A percentile compares a stretch with the other conserved stretches of the same genome.
These are phyloP conservation scores for Argyresthia goedartella DNA, from an alignment of 2,888 invertebrate genomes.

Conservation along the genomic window DNA sequence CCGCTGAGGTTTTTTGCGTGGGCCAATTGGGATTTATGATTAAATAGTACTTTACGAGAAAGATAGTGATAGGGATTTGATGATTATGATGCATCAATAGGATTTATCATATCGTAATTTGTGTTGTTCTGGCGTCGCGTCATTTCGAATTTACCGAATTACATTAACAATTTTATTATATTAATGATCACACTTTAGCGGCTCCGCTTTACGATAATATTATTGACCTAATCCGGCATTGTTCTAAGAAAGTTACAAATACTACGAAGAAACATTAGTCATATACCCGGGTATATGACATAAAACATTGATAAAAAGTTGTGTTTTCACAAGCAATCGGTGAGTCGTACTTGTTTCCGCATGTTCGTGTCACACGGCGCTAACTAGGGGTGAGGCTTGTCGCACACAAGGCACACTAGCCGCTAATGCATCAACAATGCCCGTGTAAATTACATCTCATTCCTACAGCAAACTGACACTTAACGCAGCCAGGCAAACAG, in stretches of 20 bases:
- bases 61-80: too few species aligned
- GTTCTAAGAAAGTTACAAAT: too few species aligned
- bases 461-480: conserved; percentile 44
- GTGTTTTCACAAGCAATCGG: conserved; percentile 24
- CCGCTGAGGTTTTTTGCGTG: too few species aligned
- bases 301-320: conserved; percentile 15
- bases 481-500: conserved; percentile 18
- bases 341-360: conserved; percentile 23
- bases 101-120: too few species aligned
- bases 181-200: too few species aligned
- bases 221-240: too few species aligned
- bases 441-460: conserved; percentile 49
- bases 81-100: too few species aligned
- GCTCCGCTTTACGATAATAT: too few species aligned
- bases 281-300: neutral
- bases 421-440: conserved; percentile 32
- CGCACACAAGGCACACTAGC: conserved; percentile 10
- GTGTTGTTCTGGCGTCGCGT: too few species aligned
- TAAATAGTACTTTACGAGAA: too few species aligned
- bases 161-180: neutral
- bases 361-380: conserved; percentile 41
- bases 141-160: neutral
- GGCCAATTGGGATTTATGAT: too few species aligned
- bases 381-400: conserved; percentile 26
- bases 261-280: too few species aligned